Base-by-base conservation (phyloP, 2,888 invertebrate species). In the Plebejus anna region DNA sequence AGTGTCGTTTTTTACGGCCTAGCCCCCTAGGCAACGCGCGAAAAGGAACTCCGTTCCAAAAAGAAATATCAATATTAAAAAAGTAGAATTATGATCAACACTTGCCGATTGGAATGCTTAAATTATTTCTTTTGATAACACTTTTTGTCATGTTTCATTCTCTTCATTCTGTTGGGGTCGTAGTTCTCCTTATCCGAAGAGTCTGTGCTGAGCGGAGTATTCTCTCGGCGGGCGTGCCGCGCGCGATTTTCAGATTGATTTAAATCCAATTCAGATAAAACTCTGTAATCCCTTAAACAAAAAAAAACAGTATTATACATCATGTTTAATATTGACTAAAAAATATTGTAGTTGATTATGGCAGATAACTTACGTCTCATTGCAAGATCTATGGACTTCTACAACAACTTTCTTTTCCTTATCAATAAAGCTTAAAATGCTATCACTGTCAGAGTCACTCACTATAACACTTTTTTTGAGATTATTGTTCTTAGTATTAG, bases 131-230 rank as follows among this genome's bases (percentile, higher is more conserved):
- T 55, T 55, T 51, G 28, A 51, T 28, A 72, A 16, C 76, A 51
- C 78, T 83, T 84, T 76, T 82, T 83, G n/a, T 76, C 77, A 16
- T 77, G 70, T 77, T 80, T 80, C 32, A 66, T 76, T 57, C 79
- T 87, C 80, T 86, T 90, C 61, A 78, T 80, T 82, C 85, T 86
- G 77, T 92, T 92, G 13, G 93, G 93, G 81, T 93, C 89, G 79
- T 83, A 86, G 81, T 94, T 94, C 82, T 94, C 93, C 82, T 93
- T 93, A 66, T 93, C 91, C 1, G 93, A 93, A 13, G 93, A 94
- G 81, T 92, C 88, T 1, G 88, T 89, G 80, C 92, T 92, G 66
- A 84, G 85, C 0, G 92, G 90, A 0, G 91, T 90, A 9, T 80
- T 76, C 0, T 88, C 87, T 57, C 91, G 86, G 5, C 82, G 81